A percentile compares a stretch with the other conserved stretches of the same genome.
phyloP scores from a whole-genome alignment of 1,140 invertebrate genomes.

The Brachionus plicatilis region DNA sequence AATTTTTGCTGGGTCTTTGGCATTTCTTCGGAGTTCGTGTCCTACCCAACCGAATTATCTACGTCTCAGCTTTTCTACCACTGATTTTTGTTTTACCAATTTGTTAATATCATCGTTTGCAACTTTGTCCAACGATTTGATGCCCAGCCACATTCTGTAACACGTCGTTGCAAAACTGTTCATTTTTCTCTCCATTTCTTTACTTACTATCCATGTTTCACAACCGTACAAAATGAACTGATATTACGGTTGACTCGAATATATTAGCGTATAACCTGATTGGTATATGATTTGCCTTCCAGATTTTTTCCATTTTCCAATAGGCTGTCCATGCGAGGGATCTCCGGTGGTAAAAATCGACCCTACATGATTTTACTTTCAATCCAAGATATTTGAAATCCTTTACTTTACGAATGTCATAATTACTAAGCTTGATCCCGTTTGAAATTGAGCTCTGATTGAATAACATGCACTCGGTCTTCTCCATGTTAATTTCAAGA shows the following conservation, averaged over 20 bases:
- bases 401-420: not conserved
- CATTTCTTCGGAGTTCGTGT: not conserved
- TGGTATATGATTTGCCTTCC: not conserved
- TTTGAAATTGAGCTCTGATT: not conserved
- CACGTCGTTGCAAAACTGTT: not conserved
- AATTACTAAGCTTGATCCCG: not conserved
- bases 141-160: not conserved
- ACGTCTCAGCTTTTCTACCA: not conserved
- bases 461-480: not conserved
- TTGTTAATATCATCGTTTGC: not conserved
- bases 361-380: not conserved
- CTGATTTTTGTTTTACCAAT: not conserved
- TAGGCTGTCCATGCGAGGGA: not conserved
- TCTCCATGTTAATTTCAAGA: not conserved
- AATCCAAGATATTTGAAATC: not conserved
- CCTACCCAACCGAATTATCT: not conserved
- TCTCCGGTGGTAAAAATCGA: not conserved
- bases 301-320: conserved; percentile 2
- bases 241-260: not conserved
- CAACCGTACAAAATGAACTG: not conserved
- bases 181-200: not conserved
- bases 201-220: not conserved
- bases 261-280: not conserved
- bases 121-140: not conserved
- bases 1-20: not conserved